Evolutionary conservation across 2,797 vertebrate species (phyloP), one percentile per base, ranked within the genome.

Genomic region (Cyprinodon diabolis): DNA sequence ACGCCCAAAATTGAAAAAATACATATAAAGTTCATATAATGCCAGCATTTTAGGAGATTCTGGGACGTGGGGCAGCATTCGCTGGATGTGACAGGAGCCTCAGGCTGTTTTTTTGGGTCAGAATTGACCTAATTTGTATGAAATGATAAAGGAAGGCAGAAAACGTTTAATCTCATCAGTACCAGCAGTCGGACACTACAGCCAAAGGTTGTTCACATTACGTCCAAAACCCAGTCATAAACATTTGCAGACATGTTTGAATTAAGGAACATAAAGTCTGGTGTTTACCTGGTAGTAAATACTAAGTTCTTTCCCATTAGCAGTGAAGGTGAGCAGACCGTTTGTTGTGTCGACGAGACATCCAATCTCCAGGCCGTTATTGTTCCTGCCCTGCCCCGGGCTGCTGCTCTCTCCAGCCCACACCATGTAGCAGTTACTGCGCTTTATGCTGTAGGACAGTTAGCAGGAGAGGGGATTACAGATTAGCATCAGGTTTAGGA

Each of bases 371-470:
- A 98, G 86, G 4, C 97, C 97, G 1, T 95, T 97, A 83, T 96
- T 99, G 90, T 95, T 98, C 49, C 97, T 96, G 13, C 97, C 95
- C 91, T 97, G 97, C 25, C 96, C 95, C 0, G 97, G 97, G 91
- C 95, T 97, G 91, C 94, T 95, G 92, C 93, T 96, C 87, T 98
- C 97, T 82, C 97, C 97, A 3, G 96, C 97, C 92, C 97, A 98
- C 82, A 99, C 96, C 97, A 99, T 98, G 88, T 97, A 98, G 91
- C 97, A 98, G 94, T 97, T 99, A 94, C 97, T 98, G 84, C 97
- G 96, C 93, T 98, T 98, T 89, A 98, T 97, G 91, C 97, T 99
- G 90, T 40, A 90, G 92, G 48, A 73, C 15, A 79, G 55, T 68
- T 15, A 57, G 17, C 14, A 40, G 47, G 17, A 12, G 12, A 66